Evolutionary conservation across 2,888 invertebrate species (phyloP).

Genomic region (Tenthredo mesomela): DNA sequence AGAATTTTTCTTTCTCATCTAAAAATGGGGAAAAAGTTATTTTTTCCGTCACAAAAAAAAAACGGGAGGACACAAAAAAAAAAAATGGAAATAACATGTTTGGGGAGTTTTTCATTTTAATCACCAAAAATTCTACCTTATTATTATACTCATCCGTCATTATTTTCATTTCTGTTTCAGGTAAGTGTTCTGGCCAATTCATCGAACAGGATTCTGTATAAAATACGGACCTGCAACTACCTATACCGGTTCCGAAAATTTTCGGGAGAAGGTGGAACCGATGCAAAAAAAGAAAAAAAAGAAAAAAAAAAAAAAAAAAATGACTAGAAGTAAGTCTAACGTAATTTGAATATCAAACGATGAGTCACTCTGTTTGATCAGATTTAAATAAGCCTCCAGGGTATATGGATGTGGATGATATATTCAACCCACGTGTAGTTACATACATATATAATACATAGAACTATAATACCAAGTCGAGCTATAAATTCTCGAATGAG

Average conservation of each 20-base stretch:
- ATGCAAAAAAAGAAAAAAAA: neutral
- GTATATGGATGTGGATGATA: neutral
- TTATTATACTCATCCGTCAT: neutral
- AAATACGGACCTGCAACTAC: no score
- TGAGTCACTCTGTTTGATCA: constrained; percentile 40
- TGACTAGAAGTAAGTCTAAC: neutral
- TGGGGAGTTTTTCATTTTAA: neutral
- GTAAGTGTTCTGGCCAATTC: constrained; percentile 5
- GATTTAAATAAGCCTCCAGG: constrained; percentile 25
- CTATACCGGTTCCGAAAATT: neutral
- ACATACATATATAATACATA: neutral
- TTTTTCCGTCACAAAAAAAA: neutral
- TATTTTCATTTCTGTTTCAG: constrained; percentile 26
- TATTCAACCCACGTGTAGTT: constrained; percentile 4
- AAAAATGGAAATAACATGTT: neutral
- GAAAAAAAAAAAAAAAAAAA: neutral
- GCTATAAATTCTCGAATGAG: neutral
- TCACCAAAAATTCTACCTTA: neutral
- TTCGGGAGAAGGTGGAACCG: neutral
- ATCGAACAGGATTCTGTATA: neutral
- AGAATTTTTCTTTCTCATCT: neutral
- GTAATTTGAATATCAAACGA: constrained; percentile 38
- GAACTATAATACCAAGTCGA: neutral
- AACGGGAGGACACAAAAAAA: neutral
- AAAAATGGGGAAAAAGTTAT: neutral